phyloP scores from a whole-genome alignment of 2,797 vertebrate genomes.

The Fundulus diaphanus region DNA sequence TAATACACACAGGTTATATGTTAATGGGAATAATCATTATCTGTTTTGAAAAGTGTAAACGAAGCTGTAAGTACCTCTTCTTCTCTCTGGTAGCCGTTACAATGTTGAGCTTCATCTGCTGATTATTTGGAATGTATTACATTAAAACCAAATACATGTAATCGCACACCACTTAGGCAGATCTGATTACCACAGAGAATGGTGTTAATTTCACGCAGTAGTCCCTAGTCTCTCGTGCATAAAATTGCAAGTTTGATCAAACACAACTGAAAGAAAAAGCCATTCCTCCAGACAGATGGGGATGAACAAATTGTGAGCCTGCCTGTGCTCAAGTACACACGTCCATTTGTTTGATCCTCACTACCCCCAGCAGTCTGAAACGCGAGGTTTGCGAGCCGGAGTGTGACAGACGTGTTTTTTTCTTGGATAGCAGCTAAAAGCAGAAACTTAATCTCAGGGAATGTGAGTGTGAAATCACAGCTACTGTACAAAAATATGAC shows the following conservation, averaged over 20 bases:
- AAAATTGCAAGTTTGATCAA: slow-evolving; percentile 25
- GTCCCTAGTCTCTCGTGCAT: slow-evolving; percentile 22
- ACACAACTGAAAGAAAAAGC: slow-evolving; percentile 44
- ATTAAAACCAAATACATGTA: slow-evolving; percentile 28
- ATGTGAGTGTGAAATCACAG: slow-evolving; percentile 49
- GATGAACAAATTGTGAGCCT: slow-evolving; percentile 27
- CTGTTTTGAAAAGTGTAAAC: not conserved
- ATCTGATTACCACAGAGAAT: slow-evolving; percentile 32
- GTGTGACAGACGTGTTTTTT: slow-evolving; percentile 64
- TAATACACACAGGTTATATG: slow-evolving; percentile 15
- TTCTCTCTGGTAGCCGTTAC: not conserved
- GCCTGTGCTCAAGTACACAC: slow-evolving; percentile 16
- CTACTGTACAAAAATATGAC: slow-evolving; percentile 45
- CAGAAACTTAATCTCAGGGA: slow-evolving; percentile 56
- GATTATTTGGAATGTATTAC: slow-evolving; percentile 9
- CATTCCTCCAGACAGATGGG: slow-evolving; percentile 35
- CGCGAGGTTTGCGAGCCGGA: slow-evolving; percentile 42
- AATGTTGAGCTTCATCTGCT: slow-evolving; percentile 5
- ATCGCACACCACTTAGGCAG: slow-evolving; percentile 26
- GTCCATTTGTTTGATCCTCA: slow-evolving; percentile 52
- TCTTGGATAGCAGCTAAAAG: slow-evolving; percentile 60
- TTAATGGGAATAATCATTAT: slow-evolving; percentile 10
- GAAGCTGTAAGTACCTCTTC: slow-evolving; percentile 8
- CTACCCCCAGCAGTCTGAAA: slow-evolving; percentile 55
- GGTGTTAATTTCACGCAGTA: slow-evolving; percentile 33